Base-by-base conservation (phyloP, 2,888 invertebrate genomes). In the Tachina lurida region DNA sequence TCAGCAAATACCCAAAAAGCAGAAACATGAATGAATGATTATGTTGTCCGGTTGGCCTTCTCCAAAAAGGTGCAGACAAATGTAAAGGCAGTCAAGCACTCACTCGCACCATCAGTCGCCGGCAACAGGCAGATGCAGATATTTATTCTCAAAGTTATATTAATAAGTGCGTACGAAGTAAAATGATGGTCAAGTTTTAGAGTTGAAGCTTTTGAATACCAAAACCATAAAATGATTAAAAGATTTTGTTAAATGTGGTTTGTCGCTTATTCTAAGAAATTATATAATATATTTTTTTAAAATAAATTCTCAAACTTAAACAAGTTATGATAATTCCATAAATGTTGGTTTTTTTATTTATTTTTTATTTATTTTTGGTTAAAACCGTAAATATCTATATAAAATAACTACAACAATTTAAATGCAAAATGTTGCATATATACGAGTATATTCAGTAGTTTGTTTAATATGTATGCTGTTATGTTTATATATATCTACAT, bases 31-130 rank as follows among this genome's bases (percentile, higher is more conserved):
- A 75, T 75, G 39, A 63, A 62, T 71, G 49, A 77, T 54, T 54
- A 78, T 84, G 71, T 56, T 62, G 71, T 62, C 86, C 58, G 54
- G 86, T 80, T 83, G 83, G 63, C 86, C 86, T 86, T 86, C 76
- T 76, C 70, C 67, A 80, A 71, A 22, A 78, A 80, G 68, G 60
- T 56, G 45, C 62, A 60, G 56, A 71, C 70, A 83, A 41, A 60
- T 62, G 43, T 45, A 52, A 79, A 71, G 63, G 54, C 19, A 54
- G 71, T 45, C 71, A 63, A 54, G 62, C 62, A 54, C 54, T 70
- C 54, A 19, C 54, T 41, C 49, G 31, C 31, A 7, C 7, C 31
- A 7, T 31, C 31, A 31, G 31, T 31, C 31, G 31, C 31, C 31
- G 31, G 31, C 31, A 22, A 13, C 39, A 39, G 45, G 13, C 58